Evolutionary conservation across 37 sponge, comb jelly and placozoan species (phyloP).

Genomic region (Spongilla lacustris): DNA sequence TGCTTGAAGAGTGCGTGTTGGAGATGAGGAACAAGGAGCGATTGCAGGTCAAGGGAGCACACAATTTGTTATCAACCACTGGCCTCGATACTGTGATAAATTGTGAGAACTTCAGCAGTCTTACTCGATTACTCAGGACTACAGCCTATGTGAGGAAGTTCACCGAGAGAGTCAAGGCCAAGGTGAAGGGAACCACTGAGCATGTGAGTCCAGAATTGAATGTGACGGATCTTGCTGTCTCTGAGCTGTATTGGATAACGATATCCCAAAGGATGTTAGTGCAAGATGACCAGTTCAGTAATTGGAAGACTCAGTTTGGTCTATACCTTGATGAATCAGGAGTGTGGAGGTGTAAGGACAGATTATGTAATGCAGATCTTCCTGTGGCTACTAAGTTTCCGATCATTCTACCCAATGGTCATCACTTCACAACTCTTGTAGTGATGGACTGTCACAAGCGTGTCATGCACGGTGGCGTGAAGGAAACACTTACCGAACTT

Average conservation of each 20-base stretch:
- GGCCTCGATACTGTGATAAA: background rate
- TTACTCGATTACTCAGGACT: slow-evolving; percentile 19
- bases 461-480: slow-evolving; percentile 26
- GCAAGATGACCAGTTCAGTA: slow-evolving; percentile 6
- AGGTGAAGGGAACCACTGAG: slow-evolving; percentile 10
- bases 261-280: slow-evolving; percentile 2
- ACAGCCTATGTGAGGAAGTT: slow-evolving; percentile 35
- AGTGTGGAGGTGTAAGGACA: slow-evolving; percentile 29
- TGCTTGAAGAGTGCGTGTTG: slow-evolving; percentile 3
- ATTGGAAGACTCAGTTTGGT: slow-evolving; percentile 19
- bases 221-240: no score
- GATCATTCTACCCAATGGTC: slow-evolving; percentile 11
- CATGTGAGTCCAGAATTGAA: background rate
- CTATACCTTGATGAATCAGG: slow-evolving; percentile 36
- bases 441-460: slow-evolving; percentile 15
- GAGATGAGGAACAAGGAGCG: slow-evolving; percentile 19
- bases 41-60: background rate
- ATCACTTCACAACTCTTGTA: slow-evolving; percentile 30
- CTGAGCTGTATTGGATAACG: no score
- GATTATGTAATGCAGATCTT: slow-evolving; percentile 27
- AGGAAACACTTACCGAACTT: slow-evolving; percentile 34
- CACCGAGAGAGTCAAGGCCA: background rate
- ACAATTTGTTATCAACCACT: slow-evolving; percentile 7
- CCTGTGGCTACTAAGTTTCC: slow-evolving; percentile 14
- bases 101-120: slow-evolving; percentile 23